phyloP scores from a whole-genome alignment of 35 echinoderm and acorn worm genomes.

The Patiria miniata region DNA sequence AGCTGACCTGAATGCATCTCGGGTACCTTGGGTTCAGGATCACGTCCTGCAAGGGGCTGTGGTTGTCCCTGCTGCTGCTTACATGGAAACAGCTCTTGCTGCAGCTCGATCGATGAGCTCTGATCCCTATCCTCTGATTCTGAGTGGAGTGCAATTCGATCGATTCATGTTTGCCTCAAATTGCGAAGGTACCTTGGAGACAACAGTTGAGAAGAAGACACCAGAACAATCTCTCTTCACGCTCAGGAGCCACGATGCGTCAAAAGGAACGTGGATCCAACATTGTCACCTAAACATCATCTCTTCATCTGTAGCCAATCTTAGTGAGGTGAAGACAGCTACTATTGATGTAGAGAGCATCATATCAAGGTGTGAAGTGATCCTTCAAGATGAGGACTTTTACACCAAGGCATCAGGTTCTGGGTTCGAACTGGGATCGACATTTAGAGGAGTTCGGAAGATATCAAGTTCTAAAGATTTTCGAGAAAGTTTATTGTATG shows the following conservation, averaged over 20 bases:
- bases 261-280: slow-evolving; percentile 17
- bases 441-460: slow-evolving; percentile 32
- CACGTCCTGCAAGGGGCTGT: slow-evolving; percentile 52
- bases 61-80: slow-evolving; percentile 56
- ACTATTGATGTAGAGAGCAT: slow-evolving; percentile 25
- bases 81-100: slow-evolving; percentile 51
- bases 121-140: background rate
- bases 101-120: slow-evolving; percentile 5
- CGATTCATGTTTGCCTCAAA: slow-evolving; percentile 50
- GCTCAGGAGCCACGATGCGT: slow-evolving; percentile 47
- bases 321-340: background rate
- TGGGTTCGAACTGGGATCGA: slow-evolving; percentile 57
- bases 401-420: slow-evolving; percentile 26
- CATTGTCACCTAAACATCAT: slow-evolving; percentile 34
- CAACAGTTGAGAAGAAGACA: slow-evolving; percentile 35
- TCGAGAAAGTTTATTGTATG: slow-evolving; percentile 32
- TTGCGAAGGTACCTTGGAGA: slow-evolving; percentile 36
- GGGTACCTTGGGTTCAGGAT: slow-evolving; percentile 58
- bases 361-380: background rate
- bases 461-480: slow-evolving; percentile 25
- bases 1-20: slow-evolving; percentile 30
- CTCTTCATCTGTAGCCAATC: background rate
- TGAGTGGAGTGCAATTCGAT: slow-evolving; percentile 27
- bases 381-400: slow-evolving; percentile 27
- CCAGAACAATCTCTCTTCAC: slow-evolving; percentile 19